Conservation (phyloP, 1,140 invertebrate genomes). For the Nebria ingens region DNA sequence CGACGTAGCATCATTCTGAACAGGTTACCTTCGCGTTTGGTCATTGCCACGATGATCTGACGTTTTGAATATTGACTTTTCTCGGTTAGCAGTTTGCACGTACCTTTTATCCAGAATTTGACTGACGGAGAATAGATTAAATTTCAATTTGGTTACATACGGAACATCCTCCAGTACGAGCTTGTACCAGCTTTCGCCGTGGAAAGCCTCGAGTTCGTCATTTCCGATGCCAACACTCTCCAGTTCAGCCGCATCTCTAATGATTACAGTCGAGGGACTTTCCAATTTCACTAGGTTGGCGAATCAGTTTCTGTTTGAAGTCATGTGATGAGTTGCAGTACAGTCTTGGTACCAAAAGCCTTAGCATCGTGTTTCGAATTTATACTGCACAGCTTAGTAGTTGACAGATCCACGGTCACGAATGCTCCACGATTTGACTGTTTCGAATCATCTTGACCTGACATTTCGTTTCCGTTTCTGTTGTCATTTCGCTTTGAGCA, state of each 20-base stretch:
- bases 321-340: not conserved
- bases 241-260: not conserved
- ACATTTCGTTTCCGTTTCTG: not conserved
- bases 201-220: not conserved
- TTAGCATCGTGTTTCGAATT: too few relatives aligned
- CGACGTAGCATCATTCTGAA: slow-evolving; percentile 22
- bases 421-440: too few relatives aligned
- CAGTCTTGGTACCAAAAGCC: not conserved
- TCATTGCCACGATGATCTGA: slow-evolving; percentile 15
- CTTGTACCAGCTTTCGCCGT: not conserved
- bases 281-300: not conserved
- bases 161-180: not conserved
- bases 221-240: not conserved
- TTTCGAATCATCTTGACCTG: not conserved
- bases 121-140: slow-evolving; percentile 23
- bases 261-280: not conserved
- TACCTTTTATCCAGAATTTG: slow-evolving; percentile 21
- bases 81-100: slow-evolving; percentile 14
- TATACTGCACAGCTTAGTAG: too few relatives aligned
- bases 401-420: too few relatives aligned
- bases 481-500: not conserved
- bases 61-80: slow-evolving; percentile 15
- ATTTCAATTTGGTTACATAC: slow-evolving; percentile 18
- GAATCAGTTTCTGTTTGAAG: not conserved
- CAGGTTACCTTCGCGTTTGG: slow-evolving; percentile 17